Conservation (phyloP, 1,140 invertebrate species). For the Aphaenogaster rudis region DNA sequence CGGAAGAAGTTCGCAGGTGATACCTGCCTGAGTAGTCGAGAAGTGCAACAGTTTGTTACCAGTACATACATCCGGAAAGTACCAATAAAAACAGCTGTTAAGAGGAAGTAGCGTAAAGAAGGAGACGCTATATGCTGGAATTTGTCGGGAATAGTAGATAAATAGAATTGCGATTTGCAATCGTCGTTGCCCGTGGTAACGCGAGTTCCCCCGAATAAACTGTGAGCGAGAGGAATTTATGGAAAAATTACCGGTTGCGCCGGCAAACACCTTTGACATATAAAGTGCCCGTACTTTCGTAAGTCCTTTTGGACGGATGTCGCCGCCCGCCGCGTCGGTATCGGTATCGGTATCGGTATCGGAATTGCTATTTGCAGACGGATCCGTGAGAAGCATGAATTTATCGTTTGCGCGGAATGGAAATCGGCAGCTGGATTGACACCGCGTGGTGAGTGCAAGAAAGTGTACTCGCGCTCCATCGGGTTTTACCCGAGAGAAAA, state of each 20-base stretch:
- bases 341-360: conserved; percentile 27
- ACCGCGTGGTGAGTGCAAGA: conserved; percentile 29
- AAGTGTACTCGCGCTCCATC: conserved; percentile 33
- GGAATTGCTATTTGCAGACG: conserved; percentile 58
- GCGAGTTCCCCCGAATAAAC: neutral
- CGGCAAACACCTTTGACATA: neutral
- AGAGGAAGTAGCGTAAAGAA: neutral
- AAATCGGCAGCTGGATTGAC: conserved; percentile 62
- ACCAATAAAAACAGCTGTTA: conserved; percentile 5
- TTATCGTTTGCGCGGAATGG: conserved; percentile 38
- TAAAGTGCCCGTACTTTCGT: conserved; percentile 12
- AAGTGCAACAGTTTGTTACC: conserved; percentile 48
- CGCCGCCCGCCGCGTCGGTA: neutral
- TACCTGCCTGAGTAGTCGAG: neutral
- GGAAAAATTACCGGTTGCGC: neutral
- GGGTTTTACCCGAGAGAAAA: neutral
- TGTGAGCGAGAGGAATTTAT: neutral
- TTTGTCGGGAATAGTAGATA: neutral
- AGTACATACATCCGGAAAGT: neutral
- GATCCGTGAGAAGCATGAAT: conserved; percentile 56
- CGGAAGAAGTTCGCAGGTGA: conserved; percentile 33
- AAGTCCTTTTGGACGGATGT: neutral
- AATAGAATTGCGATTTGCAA: neutral
- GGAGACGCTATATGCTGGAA: neutral
- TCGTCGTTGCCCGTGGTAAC: conserved; percentile 1